A percentile compares a stretch with the other conserved stretches of the same genome.
phyloP scores from a whole-genome alignment of 2,888 invertebrate species.

The Leptopilina myrica region DNA sequence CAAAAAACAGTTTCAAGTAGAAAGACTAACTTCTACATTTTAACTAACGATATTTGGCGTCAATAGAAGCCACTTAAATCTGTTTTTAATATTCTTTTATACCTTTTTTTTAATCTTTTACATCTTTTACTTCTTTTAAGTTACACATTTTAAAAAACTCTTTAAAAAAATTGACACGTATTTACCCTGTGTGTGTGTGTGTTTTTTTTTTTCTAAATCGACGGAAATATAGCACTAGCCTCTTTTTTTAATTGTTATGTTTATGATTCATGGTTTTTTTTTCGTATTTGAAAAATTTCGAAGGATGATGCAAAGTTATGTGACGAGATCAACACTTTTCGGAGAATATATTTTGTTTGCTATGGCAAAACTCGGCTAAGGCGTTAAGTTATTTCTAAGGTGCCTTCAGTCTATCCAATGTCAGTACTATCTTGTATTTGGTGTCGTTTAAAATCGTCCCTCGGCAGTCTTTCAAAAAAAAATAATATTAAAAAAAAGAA shows the following conservation, averaged over 20 bases:
- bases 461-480: constrained; percentile 72
- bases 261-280: constrained; percentile 22
- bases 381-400: constrained; percentile 76
- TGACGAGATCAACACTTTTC: background rate
- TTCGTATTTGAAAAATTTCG: background rate
- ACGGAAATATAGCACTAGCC: constrained; percentile 41
- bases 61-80: constrained; percentile 26
- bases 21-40: constrained; percentile 22
- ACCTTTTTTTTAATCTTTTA: background rate
- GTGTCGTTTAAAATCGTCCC: constrained; percentile 76
- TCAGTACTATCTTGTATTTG: constrained; percentile 77
- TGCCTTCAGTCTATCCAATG: constrained; percentile 77
- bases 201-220: background rate
- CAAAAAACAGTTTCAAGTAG: constrained; percentile 34
- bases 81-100: too few species aligned
- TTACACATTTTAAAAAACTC: background rate
- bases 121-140: background rate
- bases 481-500: constrained; percentile 38
- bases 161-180: constrained; percentile 27
- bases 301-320: background rate
- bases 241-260: constrained; percentile 43
- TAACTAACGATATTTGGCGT: constrained; percentile 36
- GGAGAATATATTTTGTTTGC: constrained; percentile 1
- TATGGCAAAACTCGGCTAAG: constrained; percentile 66
- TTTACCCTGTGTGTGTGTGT: constrained; percentile 25